phyloP scores from a whole-genome alignment of 2,888 invertebrate species.

The Taenaris catops region DNA sequence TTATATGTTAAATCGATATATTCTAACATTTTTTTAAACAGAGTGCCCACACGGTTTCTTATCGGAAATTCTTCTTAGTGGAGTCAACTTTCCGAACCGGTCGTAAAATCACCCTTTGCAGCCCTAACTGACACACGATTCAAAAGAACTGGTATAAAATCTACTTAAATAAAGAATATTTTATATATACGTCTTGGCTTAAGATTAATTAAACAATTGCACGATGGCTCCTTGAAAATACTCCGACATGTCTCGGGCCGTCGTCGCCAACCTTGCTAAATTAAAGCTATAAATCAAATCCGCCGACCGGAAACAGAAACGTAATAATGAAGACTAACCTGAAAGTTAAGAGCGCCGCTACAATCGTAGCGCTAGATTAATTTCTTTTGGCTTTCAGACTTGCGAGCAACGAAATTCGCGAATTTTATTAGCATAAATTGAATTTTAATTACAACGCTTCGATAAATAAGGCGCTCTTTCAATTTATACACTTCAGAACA shows the following conservation, averaged over 20 bases:
- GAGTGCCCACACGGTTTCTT: no score
- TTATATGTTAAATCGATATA: no score
- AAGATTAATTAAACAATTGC: no score
- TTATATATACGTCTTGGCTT: no score
- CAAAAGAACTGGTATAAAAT: no score
- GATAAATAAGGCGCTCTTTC: conserved; percentile 5
- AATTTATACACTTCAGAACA: neutral
- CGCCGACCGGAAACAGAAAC: conserved; percentile 67
- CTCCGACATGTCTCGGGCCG: conserved; percentile 78
- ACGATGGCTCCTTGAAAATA: conserved; percentile 77
- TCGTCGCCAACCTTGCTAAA: conserved; percentile 77
- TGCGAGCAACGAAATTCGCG: conserved; percentile 3
- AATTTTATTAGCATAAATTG: conserved; percentile 11
- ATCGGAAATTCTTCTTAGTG: no score
- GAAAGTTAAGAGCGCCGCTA: conserved; percentile 40
- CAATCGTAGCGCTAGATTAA: conserved; percentile 42
- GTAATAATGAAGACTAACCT: conserved; percentile 67
- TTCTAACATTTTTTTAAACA: no score
- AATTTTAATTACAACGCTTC: conserved; percentile 6
- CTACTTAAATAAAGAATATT: no score
- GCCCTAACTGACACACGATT: no score
- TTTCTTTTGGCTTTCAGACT: conserved; percentile 32
- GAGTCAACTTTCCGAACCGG: no score
- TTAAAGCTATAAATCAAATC: conserved; percentile 78
- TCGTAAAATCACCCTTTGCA: no score